Percentiles rank a stretch among this genome's conserved stretches.
Conservation (phyloP, 1,140 invertebrate genomes). For the Drosophila obscura region DNA sequence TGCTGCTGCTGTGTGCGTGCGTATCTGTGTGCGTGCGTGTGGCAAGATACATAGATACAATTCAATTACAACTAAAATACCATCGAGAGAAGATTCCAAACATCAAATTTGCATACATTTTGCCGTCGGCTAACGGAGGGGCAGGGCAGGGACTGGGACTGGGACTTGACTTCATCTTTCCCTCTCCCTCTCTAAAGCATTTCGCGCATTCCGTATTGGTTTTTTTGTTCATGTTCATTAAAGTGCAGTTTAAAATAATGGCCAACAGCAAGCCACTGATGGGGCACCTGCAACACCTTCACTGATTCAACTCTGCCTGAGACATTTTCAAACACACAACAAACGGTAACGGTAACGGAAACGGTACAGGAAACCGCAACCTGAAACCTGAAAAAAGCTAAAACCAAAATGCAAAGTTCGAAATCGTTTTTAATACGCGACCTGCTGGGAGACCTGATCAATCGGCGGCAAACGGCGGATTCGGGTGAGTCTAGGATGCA, state of each 20-base stretch:
- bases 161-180: neutral
- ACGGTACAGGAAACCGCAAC: neutral
- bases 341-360: neutral
- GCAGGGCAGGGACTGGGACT: too few relatives aligned
- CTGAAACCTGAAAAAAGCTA: neutral
- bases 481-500: slow-evolving; percentile 48
- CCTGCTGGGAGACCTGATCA: slow-evolving; percentile 89
- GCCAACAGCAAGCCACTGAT: neutral
- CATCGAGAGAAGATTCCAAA: slow-evolving; percentile 8
- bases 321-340: too few relatives aligned
- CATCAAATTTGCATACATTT: neutral
- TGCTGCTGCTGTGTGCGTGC: slow-evolving; percentile 8
- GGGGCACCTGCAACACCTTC: too few relatives aligned
- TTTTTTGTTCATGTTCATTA: slow-evolving; percentile 4
- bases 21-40: slow-evolving; percentile 12
- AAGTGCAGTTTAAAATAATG: neutral
- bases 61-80: neutral
- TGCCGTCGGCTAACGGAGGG: too few relatives aligned
- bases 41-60: neutral
- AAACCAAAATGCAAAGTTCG: slow-evolving; percentile 88
- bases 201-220: too few relatives aligned
- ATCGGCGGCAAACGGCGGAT: slow-evolving; percentile 84
- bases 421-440: slow-evolving; percentile 92
- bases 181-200: too few relatives aligned
- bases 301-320: too few relatives aligned